Evolutionary conservation across 2,888 invertebrate species (phyloP).

Genomic region (Nebria salina): DNA sequence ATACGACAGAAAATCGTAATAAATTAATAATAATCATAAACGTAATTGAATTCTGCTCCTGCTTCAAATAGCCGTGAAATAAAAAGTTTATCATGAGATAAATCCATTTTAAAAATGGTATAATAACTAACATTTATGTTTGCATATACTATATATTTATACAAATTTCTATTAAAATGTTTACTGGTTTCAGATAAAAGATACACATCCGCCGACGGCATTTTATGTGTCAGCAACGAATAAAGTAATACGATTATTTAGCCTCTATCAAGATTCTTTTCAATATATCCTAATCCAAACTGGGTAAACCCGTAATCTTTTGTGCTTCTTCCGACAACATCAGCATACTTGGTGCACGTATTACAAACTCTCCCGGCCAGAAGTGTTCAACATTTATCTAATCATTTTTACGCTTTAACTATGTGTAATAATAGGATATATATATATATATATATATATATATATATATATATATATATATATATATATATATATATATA

Average conservation of each 20-base stretch:
- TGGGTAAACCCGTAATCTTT: constrained; percentile 33
- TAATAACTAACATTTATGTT: no score
- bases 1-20: neutral
- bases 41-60: no score
- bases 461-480: neutral
- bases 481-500: neutral
- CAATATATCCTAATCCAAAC: neutral
- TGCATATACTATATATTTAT: no score
- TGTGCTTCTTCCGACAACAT: constrained; percentile 36
- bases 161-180: no score
- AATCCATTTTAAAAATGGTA: no score
- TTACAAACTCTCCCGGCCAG: constrained; percentile 26
- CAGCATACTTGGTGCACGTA: constrained; percentile 32
- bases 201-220: no score
- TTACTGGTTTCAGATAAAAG: no score
- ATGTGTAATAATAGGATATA: neutral
- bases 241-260: constrained; percentile 34
- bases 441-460: neutral
- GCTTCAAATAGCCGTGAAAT: no score
- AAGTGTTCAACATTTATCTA: neutral
- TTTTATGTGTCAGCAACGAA: neutral
- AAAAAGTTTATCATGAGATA: no score
- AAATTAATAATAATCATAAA: no score
- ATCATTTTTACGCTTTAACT: no score
- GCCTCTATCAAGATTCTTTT: constrained; percentile 16